Percentiles rank a stretch among this genome's conserved stretches.
These are phyloP conservation scores for Anser cygnoides DNA, from an alignment of 2,113 vertebrate species.

Conservation along the genomic window DNA sequence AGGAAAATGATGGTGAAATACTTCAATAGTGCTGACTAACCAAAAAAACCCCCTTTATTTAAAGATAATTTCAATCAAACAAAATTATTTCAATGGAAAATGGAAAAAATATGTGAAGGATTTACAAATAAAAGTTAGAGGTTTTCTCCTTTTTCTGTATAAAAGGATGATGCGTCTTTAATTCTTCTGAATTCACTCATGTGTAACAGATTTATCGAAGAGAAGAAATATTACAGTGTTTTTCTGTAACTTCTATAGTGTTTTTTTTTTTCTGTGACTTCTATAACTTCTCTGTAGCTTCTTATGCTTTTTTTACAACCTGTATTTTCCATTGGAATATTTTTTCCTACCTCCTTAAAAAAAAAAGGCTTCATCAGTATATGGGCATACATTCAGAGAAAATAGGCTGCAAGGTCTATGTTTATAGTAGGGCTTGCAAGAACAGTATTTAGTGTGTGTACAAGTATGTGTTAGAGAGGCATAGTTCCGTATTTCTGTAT, in stretches of 20 bases:
- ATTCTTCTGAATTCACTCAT: not conserved
- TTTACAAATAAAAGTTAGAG: not conserved
- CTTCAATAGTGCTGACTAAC: not conserved
- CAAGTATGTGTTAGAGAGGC: not conserved
- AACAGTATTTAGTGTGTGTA: not conserved
- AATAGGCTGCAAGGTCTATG: not conserved
- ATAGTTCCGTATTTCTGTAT: fast-evolving
- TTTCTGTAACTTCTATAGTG: not conserved
- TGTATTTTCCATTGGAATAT: not conserved
- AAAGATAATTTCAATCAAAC: not conserved
- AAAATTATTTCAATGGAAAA: not conserved
- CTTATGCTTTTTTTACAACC: not conserved
- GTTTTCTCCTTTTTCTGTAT: not conserved
- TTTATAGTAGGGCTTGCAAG: not conserved
- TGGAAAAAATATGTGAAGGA: not conserved
- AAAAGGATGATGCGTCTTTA: not conserved
- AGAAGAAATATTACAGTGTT: not conserved
- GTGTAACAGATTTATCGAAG: not conserved
- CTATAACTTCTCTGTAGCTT: not conserved
- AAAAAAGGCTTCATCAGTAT: not conserved
- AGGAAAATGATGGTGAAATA: not conserved
- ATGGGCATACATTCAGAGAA: not conserved
- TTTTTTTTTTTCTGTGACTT: not conserved
- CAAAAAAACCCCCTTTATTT: not conserved
- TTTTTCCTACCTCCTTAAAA: not conserved